Conservation (phyloP, 2,888 invertebrate species). For the Serrognathus titanus region DNA sequence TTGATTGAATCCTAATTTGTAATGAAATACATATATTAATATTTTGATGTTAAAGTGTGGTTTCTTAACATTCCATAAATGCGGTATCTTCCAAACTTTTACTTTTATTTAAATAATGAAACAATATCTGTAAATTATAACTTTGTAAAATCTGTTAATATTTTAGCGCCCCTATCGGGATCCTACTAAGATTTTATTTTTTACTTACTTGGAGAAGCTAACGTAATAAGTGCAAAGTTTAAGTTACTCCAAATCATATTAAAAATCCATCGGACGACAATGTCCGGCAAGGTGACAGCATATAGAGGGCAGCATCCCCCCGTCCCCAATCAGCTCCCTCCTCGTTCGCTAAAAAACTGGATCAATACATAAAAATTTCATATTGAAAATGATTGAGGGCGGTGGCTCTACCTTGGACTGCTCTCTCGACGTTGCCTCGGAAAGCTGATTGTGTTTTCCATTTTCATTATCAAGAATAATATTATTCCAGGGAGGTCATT, state of each 20-base stretch:
- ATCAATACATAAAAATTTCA: conserved; percentile 54
- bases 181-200: no score
- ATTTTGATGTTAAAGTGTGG: no score
- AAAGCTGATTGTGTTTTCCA: conserved; percentile 5
- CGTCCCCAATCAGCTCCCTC: conserved; percentile 40
- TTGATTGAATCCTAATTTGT: no score
- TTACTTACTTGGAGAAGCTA: no score
- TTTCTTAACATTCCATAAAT: no score
- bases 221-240: conserved; percentile 17
- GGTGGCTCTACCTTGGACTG: conserved; percentile 35
- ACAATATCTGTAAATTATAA: no score
- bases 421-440: neutral
- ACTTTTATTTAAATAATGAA: no score
- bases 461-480: neutral
- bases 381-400: conserved; percentile 53
- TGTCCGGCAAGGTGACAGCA: conserved; percentile 46
- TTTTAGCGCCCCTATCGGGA: no score
- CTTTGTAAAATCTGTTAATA: no score
- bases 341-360: conserved; percentile 45
- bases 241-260: conserved; percentile 36
- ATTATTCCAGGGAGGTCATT: no score
- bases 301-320: conserved; percentile 28
- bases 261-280: conserved; percentile 43
- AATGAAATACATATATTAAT: no score
- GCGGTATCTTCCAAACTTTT: no score